Conservation (phyloP, 35 echinoderm and acorn worm genomes). For the Holothuria glaberrima region DNA sequence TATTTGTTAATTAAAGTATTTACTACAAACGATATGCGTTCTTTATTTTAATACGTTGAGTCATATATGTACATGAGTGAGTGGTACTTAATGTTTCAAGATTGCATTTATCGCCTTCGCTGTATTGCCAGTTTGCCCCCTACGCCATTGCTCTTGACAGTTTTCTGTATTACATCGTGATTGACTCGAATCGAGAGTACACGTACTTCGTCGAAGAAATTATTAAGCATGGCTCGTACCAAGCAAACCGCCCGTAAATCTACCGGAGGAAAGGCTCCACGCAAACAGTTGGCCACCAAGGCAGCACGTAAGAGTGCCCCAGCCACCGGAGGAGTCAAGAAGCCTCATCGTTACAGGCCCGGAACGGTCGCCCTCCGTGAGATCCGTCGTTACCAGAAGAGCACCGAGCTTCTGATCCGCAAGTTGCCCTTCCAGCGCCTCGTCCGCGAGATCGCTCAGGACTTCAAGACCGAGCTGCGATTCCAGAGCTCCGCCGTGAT, state of each 20-base stretch:
- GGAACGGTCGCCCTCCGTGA: conserved; percentile 90
- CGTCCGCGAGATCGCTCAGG: conserved; percentile 88
- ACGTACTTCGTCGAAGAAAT: no score
- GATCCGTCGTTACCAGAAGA: conserved; percentile 98
- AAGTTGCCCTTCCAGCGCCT: conserved; percentile 95
- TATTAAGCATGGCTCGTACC: conserved; percentile 76
- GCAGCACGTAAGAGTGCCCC: conserved; percentile 92
- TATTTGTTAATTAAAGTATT: no score
- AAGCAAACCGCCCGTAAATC: conserved; percentile 96
- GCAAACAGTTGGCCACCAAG: conserved; percentile 95
- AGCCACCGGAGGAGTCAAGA: conserved; percentile 96
- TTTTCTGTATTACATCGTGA: no score
- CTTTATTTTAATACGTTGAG: no score
- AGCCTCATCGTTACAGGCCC: conserved; percentile 90
- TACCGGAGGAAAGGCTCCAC: conserved; percentile 87
- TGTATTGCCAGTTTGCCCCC: no score
- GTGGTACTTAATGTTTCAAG: no score
- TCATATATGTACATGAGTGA: no score
- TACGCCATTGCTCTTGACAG: no score
- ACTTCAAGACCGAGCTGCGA: conserved; percentile 97
- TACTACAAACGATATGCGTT: no score
- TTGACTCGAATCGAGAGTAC: no score
- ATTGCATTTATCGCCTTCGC: no score
- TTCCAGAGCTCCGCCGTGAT: conserved; percentile 95
- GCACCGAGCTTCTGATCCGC: conserved; percentile 95